Conservation (phyloP, 2,888 invertebrate species). For the Coecobrya sp. region DNA sequence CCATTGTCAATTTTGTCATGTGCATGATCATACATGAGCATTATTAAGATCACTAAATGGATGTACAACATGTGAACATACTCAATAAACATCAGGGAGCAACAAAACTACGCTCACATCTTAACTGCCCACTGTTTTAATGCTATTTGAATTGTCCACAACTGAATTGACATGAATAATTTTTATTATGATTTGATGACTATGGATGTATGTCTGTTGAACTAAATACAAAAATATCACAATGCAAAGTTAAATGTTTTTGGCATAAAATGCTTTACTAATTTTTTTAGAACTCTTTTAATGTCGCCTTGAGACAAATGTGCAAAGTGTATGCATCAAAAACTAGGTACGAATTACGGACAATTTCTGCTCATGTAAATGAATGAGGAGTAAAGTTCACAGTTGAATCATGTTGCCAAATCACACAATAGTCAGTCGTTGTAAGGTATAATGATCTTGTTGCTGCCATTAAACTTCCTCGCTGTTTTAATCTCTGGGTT, state of each 20-base stretch:
- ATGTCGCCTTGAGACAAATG: constrained; percentile 73
- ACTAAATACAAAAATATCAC: constrained; percentile 49
- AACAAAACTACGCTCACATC: neutral
- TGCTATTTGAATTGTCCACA: neutral
- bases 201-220: constrained; percentile 68
- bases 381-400: constrained; percentile 5
- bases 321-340: constrained; percentile 54
- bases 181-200: constrained; percentile 23
- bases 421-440: neutral
- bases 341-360: constrained; percentile 38
- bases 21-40: constrained; percentile 52
- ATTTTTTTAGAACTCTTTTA: constrained; percentile 73
- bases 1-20: constrained; percentile 75
- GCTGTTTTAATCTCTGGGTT: constrained; percentile 18
- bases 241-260: constrained; percentile 1
- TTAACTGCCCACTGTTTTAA: neutral
- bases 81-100: neutral
- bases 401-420: constrained; percentile 53
- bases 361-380: constrained; percentile 7
- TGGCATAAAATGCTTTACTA: constrained; percentile 55
- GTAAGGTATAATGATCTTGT: constrained; percentile 46
- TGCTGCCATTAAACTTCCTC: constrained; percentile 77
- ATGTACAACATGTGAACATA: neutral
- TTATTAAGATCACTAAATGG: constrained; percentile 46
- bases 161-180: constrained; percentile 72